Evolutionary conservation across 92 coral and sea anemone species (phyloP).

Genomic region (Paragorgia papillata): DNA sequence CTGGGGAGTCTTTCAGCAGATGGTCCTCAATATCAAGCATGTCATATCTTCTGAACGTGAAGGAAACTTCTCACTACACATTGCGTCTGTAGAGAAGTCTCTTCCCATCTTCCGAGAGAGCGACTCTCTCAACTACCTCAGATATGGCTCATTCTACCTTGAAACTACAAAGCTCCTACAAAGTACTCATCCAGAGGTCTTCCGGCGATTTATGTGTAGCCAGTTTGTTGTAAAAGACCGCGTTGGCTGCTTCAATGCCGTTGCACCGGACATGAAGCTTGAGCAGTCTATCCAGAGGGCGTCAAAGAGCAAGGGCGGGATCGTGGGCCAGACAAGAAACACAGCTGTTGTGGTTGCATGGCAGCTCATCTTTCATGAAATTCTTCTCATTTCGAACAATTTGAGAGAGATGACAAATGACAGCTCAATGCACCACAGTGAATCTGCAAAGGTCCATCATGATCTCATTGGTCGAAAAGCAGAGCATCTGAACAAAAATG

Average conservation of each 20-base stretch:
- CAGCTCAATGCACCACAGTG: too few species aligned
- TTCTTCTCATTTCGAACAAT: not conserved
- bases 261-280: not conserved
- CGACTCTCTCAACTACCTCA: not conserved
- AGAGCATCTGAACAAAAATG: not conserved
- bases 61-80: not conserved
- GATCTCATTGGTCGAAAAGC: not conserved
- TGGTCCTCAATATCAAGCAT: not conserved
- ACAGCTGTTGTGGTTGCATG: not conserved
- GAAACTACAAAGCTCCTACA: not conserved
- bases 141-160: not conserved
- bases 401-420: not conserved
- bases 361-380: not conserved
- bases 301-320: not conserved
- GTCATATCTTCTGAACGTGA: not conserved
- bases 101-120: not conserved
- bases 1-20: not conserved
- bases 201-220: not conserved
- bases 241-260: not conserved
- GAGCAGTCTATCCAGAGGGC: not conserved
- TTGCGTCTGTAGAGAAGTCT: not conserved
- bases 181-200: not conserved
- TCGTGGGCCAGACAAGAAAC: not conserved
- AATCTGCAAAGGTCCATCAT: not conserved
- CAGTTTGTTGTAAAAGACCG: not conserved